Evolutionary conservation across 1,140 invertebrate species (phyloP).

Genomic region (Halotydeus destructor): DNA sequence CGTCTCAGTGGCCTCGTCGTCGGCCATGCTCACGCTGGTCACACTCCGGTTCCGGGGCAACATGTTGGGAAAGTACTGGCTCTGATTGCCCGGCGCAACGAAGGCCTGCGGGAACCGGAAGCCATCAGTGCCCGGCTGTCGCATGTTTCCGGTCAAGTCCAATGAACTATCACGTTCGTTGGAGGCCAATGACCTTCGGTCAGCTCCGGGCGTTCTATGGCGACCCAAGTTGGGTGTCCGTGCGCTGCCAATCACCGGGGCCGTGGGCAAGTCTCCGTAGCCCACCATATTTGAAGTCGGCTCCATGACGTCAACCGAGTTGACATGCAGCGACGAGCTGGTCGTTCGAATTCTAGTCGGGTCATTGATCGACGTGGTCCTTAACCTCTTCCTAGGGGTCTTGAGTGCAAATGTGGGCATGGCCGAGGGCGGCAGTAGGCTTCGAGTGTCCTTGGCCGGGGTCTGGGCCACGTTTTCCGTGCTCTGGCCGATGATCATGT

Average conservation of each 20-base stretch:
- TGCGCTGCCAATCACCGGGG: not conserved
- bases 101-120: not conserved
- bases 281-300: not conserved
- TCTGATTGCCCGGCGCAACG: not conserved
- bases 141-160: not conserved
- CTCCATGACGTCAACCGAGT: not conserved
- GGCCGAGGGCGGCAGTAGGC: constrained; percentile 5
- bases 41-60: no score
- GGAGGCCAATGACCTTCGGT: no score
- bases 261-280: constrained; percentile 1
- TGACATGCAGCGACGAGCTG: not conserved
- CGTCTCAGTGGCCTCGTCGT: not conserved
- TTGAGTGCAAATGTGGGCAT: constrained; percentile 7
- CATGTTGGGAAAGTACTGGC: not conserved
- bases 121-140: not conserved
- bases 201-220: not conserved
- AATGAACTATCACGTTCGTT: not conserved
- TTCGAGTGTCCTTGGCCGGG: not conserved
- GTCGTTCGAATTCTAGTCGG: not conserved
- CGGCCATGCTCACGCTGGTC: no score
- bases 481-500: constrained; percentile 16
- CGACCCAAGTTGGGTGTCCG: not conserved
- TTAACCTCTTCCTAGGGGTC: constrained; percentile 7
- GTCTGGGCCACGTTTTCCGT: constrained; percentile 13
- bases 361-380: not conserved